phyloP scores from a whole-genome alignment of 2,888 invertebrate species.

The Drosophila kuntzei region DNA sequence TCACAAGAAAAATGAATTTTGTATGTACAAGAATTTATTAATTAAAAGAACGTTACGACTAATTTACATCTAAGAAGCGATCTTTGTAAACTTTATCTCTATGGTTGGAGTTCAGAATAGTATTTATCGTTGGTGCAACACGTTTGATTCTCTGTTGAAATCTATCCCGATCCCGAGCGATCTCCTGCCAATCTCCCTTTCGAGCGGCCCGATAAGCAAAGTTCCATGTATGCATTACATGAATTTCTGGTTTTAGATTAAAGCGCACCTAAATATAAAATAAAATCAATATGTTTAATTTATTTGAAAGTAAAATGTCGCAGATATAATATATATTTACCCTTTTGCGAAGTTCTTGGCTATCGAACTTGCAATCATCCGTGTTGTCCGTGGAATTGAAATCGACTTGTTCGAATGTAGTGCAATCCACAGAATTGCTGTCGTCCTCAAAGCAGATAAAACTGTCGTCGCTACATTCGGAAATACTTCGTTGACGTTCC shows the following conservation, averaged over 20 bases:
- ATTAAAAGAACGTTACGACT: slow-evolving; percentile 44
- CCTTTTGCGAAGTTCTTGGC: slow-evolving; percentile 29
- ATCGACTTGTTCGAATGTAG: slow-evolving; percentile 12
- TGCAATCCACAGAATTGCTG: slow-evolving; percentile 42
- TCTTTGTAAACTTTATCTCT: slow-evolving; percentile 81
- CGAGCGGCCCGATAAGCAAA: slow-evolving; percentile 88
- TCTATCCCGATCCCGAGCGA: slow-evolving; percentile 86
- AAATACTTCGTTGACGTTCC: slow-evolving; percentile 65
- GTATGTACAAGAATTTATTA: slow-evolving; percentile 61
- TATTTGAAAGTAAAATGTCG: background rate
- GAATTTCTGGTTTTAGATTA: slow-evolving; percentile 87
- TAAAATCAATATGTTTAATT: background rate
- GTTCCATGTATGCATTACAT: slow-evolving; percentile 88
- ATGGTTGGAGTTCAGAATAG: slow-evolving; percentile 79
- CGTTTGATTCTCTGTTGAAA: slow-evolving; percentile 81
- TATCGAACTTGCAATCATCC: slow-evolving; percentile 26
- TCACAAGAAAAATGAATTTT: slow-evolving; percentile 11
- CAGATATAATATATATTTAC: slow-evolving; percentile 17
- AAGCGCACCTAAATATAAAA: slow-evolving; percentile 87
- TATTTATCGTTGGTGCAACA: slow-evolving; percentile 71
- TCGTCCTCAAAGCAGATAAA: slow-evolving; percentile 70
- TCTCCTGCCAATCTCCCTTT: slow-evolving; percentile 88
- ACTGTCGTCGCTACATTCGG: slow-evolving; percentile 70
- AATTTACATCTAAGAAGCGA: slow-evolving; percentile 71
- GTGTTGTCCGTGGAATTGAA: slow-evolving; percentile 25